Conservation (phyloP, 2,113 vertebrate genomes). For the Lichenostomus cassidix region DNA sequence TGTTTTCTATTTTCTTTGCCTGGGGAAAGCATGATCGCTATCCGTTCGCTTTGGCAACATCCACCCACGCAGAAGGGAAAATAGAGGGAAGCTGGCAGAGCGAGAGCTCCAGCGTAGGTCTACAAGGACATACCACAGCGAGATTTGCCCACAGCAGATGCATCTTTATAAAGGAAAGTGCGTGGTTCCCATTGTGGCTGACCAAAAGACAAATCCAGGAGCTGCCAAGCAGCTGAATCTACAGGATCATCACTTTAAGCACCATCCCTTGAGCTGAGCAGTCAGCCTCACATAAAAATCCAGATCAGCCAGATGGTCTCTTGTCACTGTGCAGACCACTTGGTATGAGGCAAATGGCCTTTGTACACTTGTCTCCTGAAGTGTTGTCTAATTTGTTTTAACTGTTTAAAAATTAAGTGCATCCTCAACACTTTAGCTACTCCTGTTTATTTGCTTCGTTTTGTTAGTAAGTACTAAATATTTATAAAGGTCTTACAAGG, state of each 20-base stretch:
- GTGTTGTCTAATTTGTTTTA: not conserved
- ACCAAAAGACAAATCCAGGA: not conserved
- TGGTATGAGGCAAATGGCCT: not conserved
- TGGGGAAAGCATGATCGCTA: not conserved
- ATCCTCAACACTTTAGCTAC: not conserved
- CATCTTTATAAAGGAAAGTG: not conserved
- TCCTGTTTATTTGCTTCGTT: not conserved
- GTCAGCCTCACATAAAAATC: not conserved
- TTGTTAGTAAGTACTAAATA: not conserved
- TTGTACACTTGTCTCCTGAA: not conserved
- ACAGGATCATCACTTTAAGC: not conserved
- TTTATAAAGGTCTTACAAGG: not conserved
- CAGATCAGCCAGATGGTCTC: conserved; percentile 23
- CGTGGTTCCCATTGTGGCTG: not conserved
- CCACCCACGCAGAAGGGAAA: conserved; percentile 24
- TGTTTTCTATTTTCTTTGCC: conserved; percentile 28
- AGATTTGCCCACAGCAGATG: conserved; percentile 8
- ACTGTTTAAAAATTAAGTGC: conserved; percentile 9
- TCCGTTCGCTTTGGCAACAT: not conserved
- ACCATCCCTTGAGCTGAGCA: not conserved
- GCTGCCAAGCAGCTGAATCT: not conserved
- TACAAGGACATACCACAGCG: not conserved
- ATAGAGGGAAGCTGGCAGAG: conserved; percentile 46
- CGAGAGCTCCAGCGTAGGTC: not conserved
- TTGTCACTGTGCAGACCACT: not conserved